Conservation (phyloP, 2,113 vertebrate species). For the Orientallactaga bullata region DNA sequence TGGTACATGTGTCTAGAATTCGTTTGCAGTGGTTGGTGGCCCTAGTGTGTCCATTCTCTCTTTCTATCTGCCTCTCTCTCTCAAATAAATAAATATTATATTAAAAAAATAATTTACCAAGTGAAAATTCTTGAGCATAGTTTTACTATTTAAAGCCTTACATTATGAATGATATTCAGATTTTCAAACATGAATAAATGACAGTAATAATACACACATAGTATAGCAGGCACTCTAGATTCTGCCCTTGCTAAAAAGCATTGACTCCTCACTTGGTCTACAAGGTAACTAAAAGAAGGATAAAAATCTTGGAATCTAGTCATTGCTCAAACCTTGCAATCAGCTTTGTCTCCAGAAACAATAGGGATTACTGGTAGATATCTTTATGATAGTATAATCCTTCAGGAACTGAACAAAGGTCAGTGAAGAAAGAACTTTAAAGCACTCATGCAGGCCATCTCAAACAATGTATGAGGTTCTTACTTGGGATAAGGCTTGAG, state of each 20-base stretch:
- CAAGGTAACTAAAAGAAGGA: not conserved
- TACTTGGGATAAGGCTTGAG: not conserved
- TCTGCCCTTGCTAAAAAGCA: not conserved
- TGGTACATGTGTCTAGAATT: no score
- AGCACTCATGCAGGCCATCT: not conserved
- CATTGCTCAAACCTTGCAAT: not conserved
- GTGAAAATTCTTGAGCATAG: conserved; percentile 5
- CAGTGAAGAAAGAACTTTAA: not conserved
- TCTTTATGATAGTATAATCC: not conserved
- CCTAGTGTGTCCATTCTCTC: no score
- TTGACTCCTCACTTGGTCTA: not conserved
- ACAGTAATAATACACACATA: not conserved
- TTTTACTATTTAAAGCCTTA: conserved; percentile 7
- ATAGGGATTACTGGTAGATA: not conserved
- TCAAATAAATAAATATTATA: no score
- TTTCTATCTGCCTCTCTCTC: no score
- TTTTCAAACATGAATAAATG: conserved; percentile 9
- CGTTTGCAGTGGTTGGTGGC: no score
- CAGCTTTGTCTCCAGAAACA: not conserved
- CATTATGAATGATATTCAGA: conserved; percentile 33
- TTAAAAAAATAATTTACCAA: not conserved
- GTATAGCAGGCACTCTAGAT: not conserved
- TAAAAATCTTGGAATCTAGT: not conserved
- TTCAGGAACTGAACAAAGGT: not conserved
- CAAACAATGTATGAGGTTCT: not conserved